Base-by-base conservation (phyloP, 2,797 vertebrate genomes). In the Oreochromis mossambicus region DNA sequence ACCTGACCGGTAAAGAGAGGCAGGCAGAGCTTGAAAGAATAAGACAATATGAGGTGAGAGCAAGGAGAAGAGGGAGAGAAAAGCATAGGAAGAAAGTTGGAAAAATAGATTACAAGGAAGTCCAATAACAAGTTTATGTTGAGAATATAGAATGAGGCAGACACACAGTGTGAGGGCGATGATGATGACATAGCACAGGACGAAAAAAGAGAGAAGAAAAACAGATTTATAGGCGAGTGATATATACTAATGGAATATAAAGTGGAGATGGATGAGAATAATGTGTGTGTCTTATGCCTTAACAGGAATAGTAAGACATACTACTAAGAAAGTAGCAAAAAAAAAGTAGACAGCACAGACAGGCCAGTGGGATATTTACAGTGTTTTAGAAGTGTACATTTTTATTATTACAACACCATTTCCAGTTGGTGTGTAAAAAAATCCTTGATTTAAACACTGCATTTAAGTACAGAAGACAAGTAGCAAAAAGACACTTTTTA, bases 1-100 rank as follows among this genome's bases (percentile, higher is more conserved):
- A 88, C 82, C 89, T 90, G 91, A 90, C 88, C 79, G 50, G 80
- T 81, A 63, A 83, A 85, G 81, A 63, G 68, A 81, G 73, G 79
- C 61, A 85, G 85, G 52, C 54, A 82, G 70, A 36, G 78, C 83
- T 81, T 5, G 21, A 77, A 86, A 79, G 63, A 80, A 78, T 55
- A 26, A 70, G 79, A 87, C 56, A 87, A 84, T 80, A 81, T 86
- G 83, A 87, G 52, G 81, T 83, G 90, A 63, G 46, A 56, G 24
- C 52, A 73, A 48, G 77, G 58, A 36, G 58, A 63, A 77, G 55
- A 55, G 48, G 5, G 55, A 73, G 63, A 76, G 38, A 78, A 58
- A 68, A 43, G 29, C 15, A 29, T 17, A 77, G 52, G 6, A 80
- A 19, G 15, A 56, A 81, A 26, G 58, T 24, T 84, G 77, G 75